Conservation (phyloP, 2,888 invertebrate genomes). For the Cephalotes varians region DNA sequence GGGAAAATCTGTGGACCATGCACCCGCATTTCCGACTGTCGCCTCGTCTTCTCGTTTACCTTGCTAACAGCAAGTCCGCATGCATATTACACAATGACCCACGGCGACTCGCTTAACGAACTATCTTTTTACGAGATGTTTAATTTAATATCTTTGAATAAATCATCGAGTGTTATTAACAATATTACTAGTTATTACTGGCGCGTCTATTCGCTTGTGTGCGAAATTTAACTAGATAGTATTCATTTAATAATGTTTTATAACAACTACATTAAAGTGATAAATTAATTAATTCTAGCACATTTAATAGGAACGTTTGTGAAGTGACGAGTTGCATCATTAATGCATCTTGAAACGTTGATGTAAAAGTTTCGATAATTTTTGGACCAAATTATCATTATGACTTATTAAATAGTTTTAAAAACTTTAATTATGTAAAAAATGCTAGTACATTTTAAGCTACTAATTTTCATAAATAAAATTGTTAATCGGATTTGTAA, state of each 20-base stretch:
- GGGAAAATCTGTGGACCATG: conserved; percentile 31
- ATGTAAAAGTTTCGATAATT: neutral
- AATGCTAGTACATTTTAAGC: no score
- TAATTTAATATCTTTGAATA: conserved; percentile 35
- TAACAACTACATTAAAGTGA: neutral
- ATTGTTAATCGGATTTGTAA: no score
- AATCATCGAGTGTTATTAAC: conserved; percentile 13
- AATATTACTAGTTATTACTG: conserved; percentile 10
- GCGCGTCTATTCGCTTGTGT: neutral
- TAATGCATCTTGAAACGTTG: neutral
- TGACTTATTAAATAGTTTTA: neutral
- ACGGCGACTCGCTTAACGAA: conserved; percentile 9
- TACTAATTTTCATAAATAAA: neutral
- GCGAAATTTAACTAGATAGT: neutral
- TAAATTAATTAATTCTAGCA: neutral
- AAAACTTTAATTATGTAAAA: no score
- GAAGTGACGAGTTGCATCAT: no score
- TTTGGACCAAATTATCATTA: neutral
- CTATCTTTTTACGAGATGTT: conserved; percentile 4
- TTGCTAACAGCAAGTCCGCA: neutral
- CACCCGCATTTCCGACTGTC: conserved; percentile 8
- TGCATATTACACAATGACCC: neutral
- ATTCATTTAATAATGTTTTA: conserved; percentile 2
- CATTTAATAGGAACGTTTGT: no score
- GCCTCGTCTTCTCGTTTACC: neutral